Base-by-base conservation (phyloP, 1,140 invertebrate species). In the Drosophila carrolli region DNA sequence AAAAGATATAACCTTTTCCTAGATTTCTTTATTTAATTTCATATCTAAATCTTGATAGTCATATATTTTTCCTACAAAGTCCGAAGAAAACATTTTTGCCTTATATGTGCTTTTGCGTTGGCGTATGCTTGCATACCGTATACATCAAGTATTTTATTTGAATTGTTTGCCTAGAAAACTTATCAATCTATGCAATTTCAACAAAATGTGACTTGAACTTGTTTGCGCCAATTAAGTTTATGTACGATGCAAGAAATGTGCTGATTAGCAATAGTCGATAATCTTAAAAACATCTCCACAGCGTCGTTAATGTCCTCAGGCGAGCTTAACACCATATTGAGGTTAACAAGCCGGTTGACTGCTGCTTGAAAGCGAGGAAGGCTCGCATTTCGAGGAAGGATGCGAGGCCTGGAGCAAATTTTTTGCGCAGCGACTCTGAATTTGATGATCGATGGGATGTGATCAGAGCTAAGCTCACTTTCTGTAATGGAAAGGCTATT, bases 251-350 rank as follows among this genome's bases (percentile, higher is more conserved):
- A 83, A 78, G 59, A 73, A 74, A 75, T 77, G 61, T 84, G 81
- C 81, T 84, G 81, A 85, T 88, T 88, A 88, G 84, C 84, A 72
- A 77, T 88, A 88, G 84, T 89, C 80, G 75, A 89, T 88, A 89
- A 88, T 89, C 61, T 89, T 79, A 88, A 1, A n/a, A 6, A 16
- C 16, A 16, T 16, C 16, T 48, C 13, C 2, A 48, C 46, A 29
- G 11, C 46, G 13, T 48, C 5, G 46, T 48, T 29, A 3, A 48
- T 48, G 13, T n/a, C 46, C 0, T 29, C 13, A n/a, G 46, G 19
- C 27, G 23, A 27, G 10, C 23, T 27, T n/a, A 48, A 48, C 23
- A 29, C 23, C 13, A 41, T 41, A 43, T 43, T 16, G 2, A 43
- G 41, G 2, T 43, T 43, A 43, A 43, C 41, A 43, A 43, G 14